Conservation (phyloP, 2,797 vertebrate species). For the Emydoidea blandingii region DNA sequence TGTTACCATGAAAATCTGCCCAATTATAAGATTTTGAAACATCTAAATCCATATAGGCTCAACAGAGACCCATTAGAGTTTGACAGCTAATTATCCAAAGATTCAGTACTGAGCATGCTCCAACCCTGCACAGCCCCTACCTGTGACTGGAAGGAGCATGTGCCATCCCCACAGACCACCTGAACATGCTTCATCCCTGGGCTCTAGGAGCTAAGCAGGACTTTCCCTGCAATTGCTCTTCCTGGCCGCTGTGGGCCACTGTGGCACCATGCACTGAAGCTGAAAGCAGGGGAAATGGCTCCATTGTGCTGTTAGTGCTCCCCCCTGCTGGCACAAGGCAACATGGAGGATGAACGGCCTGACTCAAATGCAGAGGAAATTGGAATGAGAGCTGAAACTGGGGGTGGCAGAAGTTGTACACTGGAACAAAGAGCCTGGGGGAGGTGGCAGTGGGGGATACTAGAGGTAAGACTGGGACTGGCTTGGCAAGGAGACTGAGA, state of each 20-base stretch:
- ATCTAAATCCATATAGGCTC: fast-evolving
- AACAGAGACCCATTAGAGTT: background rate
- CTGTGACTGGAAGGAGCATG: background rate
- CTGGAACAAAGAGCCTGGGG: background rate
- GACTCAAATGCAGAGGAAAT: background rate
- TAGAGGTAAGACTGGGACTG: background rate
- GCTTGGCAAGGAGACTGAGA: background rate
- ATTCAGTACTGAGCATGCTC: background rate
- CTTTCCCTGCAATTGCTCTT: background rate
- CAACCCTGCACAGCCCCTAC: background rate
- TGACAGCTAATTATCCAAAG: background rate
- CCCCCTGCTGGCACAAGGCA: background rate
- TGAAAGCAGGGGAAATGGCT: background rate
- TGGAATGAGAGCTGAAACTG: background rate
- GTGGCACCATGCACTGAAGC: background rate
- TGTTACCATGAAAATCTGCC: background rate
- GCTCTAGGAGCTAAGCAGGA: background rate
- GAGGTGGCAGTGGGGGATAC: background rate
- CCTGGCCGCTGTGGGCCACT: background rate
- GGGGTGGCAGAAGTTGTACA: background rate
- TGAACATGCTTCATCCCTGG: background rate
- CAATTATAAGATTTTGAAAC: background rate
- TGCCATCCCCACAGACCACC: background rate
- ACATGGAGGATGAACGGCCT: background rate
- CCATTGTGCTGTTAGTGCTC: background rate